Conservation (phyloP, 1,140 invertebrate species). For the Heliconius congener region DNA sequence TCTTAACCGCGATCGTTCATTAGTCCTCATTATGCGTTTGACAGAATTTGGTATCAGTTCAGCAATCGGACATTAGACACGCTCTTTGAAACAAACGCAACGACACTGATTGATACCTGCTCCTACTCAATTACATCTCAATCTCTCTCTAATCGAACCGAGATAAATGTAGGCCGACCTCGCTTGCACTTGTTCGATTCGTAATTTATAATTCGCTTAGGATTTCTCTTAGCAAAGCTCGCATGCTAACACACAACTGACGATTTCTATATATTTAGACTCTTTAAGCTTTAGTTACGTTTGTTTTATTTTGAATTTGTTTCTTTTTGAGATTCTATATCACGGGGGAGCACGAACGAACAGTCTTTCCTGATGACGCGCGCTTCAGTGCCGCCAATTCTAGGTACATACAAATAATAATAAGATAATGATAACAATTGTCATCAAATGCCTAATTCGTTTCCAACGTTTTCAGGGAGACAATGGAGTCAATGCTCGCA, state of each 20-base stretch:
- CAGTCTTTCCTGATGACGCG: slow-evolving; percentile 74
- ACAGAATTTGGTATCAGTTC: slow-evolving; percentile 55
- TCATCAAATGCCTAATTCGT: slow-evolving; percentile 28
- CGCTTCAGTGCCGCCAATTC: slow-evolving; percentile 71
- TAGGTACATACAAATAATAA: slow-evolving; percentile 71
- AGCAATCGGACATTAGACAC: slow-evolving; percentile 56
- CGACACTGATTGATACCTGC: slow-evolving; percentile 60
- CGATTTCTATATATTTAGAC: slow-evolving; percentile 25
- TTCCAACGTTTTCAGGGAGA: slow-evolving; percentile 84
- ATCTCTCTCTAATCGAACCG: slow-evolving; percentile 54
- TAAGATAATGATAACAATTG: slow-evolving; percentile 21
- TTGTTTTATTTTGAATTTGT: slow-evolving; percentile 73
- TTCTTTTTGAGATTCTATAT: slow-evolving; percentile 81
- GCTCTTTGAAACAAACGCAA: slow-evolving; percentile 64
- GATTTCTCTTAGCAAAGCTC: slow-evolving; percentile 36
- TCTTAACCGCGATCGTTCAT: slow-evolving; percentile 45
- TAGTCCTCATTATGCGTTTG: slow-evolving; percentile 53
- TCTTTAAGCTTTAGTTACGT: slow-evolving; percentile 29
- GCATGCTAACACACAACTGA: slow-evolving; percentile 34
- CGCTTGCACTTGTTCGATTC: slow-evolving; percentile 30
- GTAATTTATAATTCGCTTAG: slow-evolving; percentile 44
- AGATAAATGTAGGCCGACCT: slow-evolving; percentile 50
- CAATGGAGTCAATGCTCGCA: slow-evolving; percentile 91
- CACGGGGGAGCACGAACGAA: slow-evolving; percentile 77
- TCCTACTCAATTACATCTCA: slow-evolving; percentile 58